Evolutionary conservation across 2,113 vertebrate genomes (phyloP), one percentile per base, ranked within the genome.

Genomic region (Turdus rufiventris): DNA sequence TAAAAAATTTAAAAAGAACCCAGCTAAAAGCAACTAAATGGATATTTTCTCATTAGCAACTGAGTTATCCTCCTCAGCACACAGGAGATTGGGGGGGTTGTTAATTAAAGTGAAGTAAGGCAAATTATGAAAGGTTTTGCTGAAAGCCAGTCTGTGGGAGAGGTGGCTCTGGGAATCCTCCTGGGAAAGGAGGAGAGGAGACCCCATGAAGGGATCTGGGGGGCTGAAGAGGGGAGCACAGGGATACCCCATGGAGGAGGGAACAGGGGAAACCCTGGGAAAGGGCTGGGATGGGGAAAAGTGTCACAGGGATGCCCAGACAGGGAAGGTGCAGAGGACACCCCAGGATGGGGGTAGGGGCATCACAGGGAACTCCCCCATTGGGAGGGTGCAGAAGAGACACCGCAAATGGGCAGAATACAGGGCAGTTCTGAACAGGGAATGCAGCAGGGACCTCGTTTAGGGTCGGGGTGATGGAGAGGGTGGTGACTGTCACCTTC

Each of bases 371-470:
- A 58, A 2, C 18, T 15, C 38, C 13, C 3, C 42, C 9, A 33
- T 3, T 4, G 19, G 33, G 43, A n/a, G 15, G 36, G 28, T n/a
- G 57, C 28, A 77, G 16, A 53, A 33, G 19, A 40, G 24, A 61
- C n/a, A 14, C 61, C 47, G 10, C 8, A 25, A 54, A 34, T 1
- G n/a, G n/a, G 24, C 3, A n/a, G 19, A 8, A 18, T 0, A 10
- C 8, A 28, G 8, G 9, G 12, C 7, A 25, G 10, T 26, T 7
- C 10, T 6, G 16, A 21, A 18, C 45, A 51, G 24, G 20, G 23
- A 25, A 40, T 0, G n/a, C 25, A 63, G 36, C 18, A 28, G 3
- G 20, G 42, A 91, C 12, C 38, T 29, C n/a, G 3, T 1, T 16
- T 5, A 76, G 63, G 42, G 26, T 7, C 40, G 48, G 42, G 25